Base-by-base conservation (phyloP, 2,113 vertebrate species). In the Scatophagus argus region DNA sequence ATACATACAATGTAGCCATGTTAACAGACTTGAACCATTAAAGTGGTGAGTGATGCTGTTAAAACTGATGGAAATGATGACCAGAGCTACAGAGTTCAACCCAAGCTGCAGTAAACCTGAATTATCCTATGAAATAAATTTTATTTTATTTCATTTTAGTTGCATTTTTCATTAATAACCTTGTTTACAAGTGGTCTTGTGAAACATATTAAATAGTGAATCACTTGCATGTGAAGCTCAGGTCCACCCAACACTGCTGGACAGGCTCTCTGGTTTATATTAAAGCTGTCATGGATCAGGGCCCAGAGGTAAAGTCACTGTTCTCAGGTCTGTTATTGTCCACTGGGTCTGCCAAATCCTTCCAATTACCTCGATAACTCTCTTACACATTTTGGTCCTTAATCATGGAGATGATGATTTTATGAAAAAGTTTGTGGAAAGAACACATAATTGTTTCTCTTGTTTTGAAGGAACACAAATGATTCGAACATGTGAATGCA, bases 251-350 rank as follows among this genome's bases (percentile, higher is more conserved):
- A 23, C 74, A 13, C 44, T 74, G 51, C 32, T 51, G 72, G 60
- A 74, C 61, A 21, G 11, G 36, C 32, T 61, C 55, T 49, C 49
- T 17, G 1, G 27, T 76, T 77, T 34, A 54, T 56, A 64, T 52
- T 54, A 17, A 6, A 62, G 73, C 55, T 61, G 64, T 65, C 49
- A 44, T 68, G 77, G 81, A 2, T 44, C 31, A 25, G 46, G 12
- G n/a, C 34, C 64, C 52, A 32, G 52, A 12, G 25, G 38, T 46
- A 0, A 16, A 17, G 43, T 68, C 54, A 60, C 77, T 71, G 56
- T 44, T 69, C 44, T 65, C 74, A 83, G 77, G 49, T 73, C 74
- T 78, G 75, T 34, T 77, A 5, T 77, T 1, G 54, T 86, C 59
- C 63, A 54, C 34, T 61, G 29, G 55, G n/a, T 39, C 67, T 83